These are phyloP conservation scores for Morpho helenor DNA, from an alignment of 2,888 invertebrate species.

Conservation along the genomic window DNA sequence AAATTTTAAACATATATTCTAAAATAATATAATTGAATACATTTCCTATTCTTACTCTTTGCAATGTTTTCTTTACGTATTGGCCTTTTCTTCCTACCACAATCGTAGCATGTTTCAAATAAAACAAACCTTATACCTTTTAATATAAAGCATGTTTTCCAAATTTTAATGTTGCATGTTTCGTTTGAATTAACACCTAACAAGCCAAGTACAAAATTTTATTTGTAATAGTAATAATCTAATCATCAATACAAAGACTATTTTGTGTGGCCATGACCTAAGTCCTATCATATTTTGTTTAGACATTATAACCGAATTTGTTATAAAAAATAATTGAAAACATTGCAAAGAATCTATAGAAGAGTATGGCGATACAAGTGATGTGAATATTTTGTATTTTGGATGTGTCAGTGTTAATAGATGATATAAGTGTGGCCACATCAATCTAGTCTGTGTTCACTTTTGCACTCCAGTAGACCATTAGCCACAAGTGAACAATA, in stretches of 20 bases:
- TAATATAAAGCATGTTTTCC: constrained; percentile 51
- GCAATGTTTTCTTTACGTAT: constrained; percentile 70
- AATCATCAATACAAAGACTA: constrained; percentile 46
- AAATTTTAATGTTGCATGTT: constrained; percentile 25
- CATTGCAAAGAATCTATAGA: constrained; percentile 65
- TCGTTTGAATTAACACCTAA: constrained; percentile 9
- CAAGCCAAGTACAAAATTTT: constrained; percentile 9
- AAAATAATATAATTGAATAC: constrained; percentile 4
- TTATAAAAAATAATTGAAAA: constrained; percentile 46
- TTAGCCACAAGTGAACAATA: constrained; percentile 76
- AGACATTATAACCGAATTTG: constrained; percentile 12
- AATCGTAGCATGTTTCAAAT: constrained; percentile 44
- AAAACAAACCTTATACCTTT: constrained; percentile 34
- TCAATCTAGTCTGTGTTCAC: constrained; percentile 72
- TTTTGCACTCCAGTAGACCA: constrained; percentile 67
- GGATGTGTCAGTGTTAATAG: constrained; percentile 17
- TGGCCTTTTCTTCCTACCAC: constrained; percentile 34
- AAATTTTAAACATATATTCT: too few species aligned
- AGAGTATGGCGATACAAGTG: constrained; percentile 8
- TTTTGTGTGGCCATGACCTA: constrained; percentile 67
- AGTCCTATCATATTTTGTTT: constrained; percentile 32
- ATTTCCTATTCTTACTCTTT: constrained; percentile 58
- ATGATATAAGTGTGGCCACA: constrained; percentile 51
- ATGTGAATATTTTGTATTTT: constrained; percentile 14
- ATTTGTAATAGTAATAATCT: constrained; percentile 8